Base-by-base conservation (phyloP, 2,888 invertebrate species). In the Dryomyza anilis region DNA sequence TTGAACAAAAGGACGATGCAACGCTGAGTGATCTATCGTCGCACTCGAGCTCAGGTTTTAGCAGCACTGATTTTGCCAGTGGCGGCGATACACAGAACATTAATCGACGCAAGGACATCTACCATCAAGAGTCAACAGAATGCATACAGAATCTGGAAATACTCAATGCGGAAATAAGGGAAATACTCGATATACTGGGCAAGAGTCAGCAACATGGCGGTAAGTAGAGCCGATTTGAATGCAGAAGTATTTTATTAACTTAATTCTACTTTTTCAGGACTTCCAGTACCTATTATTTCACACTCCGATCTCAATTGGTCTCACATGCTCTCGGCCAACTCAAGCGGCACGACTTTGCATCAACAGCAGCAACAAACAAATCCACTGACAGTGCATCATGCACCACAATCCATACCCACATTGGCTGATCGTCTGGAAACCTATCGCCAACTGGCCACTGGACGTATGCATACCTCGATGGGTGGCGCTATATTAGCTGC, bases 121-220 rank as follows among this genome's bases (percentile, higher is more conserved):
- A 87, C 76, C 78, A 78, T 27, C 87, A 89, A 79, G 89, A 89
- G 75, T 88, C 89, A 5, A 87, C 88, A 21, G 89, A 89, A 76
- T 89, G 89, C 71, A 89, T 90, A 69, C 89, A 89, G 70, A 90
- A 88, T 73, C 81, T 90, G 74, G 89, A 90, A 74, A 89, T 88
- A 74, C 84, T 90, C 19, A 90, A 90, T 80, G 87, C 87, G 1
- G 90, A 90, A 80, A 90, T 90, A 69, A 85, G 88, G 53, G 90
- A 90, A 77, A 89, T 90, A 67, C 87, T 90, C 85, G 88, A 89
- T 67, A 88, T 89, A 65, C 80, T 90, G 46, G 85, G 87, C 69
- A 87, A 88, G 72, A 86, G 87, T 67, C 88, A 87, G 63, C 75
- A 76, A 59, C 81, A 77, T 66, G 74, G 73, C 70, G 66, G 64